Conservation (phyloP, 1,140 invertebrate species). For the Drosophila pallidifrons region DNA sequence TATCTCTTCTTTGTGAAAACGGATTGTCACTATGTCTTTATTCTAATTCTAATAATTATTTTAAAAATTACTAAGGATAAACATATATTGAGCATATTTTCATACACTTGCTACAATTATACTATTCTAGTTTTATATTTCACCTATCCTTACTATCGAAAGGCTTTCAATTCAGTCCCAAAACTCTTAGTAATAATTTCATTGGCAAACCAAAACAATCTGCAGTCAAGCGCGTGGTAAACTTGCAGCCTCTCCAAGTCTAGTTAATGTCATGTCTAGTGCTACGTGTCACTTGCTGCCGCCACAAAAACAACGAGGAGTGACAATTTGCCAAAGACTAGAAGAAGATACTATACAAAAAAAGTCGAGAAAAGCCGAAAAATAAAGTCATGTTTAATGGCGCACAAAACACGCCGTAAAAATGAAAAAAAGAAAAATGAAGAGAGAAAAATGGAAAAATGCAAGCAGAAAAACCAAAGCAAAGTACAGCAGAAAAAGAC, state of each 20-base stretch:
- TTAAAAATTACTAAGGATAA: no score
- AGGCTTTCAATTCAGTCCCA: background rate
- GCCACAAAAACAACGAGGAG: constrained; percentile 8
- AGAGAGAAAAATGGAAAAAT: constrained; percentile 12
- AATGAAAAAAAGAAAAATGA: background rate
- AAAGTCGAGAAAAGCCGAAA: constrained; percentile 18
- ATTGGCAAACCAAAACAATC: constrained; percentile 20
- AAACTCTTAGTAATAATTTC: constrained; percentile 1
- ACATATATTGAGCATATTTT: no score
- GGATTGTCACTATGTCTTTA: no score
- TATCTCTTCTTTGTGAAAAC: background rate
- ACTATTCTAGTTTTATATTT: no score
- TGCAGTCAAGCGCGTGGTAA: constrained; percentile 11
- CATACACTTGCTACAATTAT: no score
- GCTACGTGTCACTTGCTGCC: constrained; percentile 34
- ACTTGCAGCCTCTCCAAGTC: constrained; percentile 14
- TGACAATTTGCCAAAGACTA: constrained; percentile 47
- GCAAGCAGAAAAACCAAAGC: constrained; percentile 14
- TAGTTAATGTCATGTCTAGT: constrained; percentile 39
- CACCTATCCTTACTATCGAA: no score
- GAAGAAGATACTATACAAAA: background rate
- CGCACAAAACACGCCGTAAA: constrained; percentile 50
- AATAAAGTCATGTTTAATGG: constrained; percentile 58
- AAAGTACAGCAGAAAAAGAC: constrained; percentile 7
- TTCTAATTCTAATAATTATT: no score